phyloP scores from a whole-genome alignment of 2,797 vertebrate species.

The Scleropages formosus region DNA sequence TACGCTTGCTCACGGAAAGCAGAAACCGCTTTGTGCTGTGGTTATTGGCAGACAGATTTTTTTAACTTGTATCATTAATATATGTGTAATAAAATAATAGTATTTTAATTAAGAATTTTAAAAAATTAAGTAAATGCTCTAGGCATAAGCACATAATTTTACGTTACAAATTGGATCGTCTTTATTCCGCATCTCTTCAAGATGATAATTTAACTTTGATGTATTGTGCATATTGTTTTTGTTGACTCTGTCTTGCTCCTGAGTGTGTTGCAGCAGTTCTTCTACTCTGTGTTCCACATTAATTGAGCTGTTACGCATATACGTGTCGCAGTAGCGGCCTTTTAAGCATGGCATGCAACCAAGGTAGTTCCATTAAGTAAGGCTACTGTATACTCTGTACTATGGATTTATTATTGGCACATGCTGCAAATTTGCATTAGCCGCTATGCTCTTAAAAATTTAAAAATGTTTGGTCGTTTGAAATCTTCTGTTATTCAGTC shows the following conservation, averaged over 20 bases:
- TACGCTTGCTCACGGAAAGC: too few species aligned
- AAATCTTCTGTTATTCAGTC: too few species aligned
- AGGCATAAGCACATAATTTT: not conserved
- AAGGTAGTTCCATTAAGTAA: not conserved
- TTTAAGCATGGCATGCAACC: not conserved
- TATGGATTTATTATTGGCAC: too few species aligned
- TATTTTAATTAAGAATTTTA: too few species aligned
- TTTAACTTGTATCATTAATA: conserved; percentile 6
- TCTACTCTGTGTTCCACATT: not conserved
- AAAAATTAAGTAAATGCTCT: not conserved
- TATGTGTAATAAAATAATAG: too few species aligned
- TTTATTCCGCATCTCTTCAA: conserved; percentile 14
- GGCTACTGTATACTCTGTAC: not conserved
- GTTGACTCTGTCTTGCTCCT: not conserved
- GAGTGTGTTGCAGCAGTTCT: not conserved
- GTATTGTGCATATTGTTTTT: not conserved
- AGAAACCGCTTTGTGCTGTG: not conserved
- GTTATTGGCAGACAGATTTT: conserved; percentile 4
- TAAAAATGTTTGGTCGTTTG: too few species aligned
- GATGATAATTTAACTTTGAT: conserved; percentile 15
- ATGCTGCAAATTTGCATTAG: too few species aligned
- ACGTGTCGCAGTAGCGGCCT: not conserved
- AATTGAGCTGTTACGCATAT: conserved; percentile 2
- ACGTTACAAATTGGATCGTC: not conserved
- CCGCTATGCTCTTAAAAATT: too few species aligned